These are phyloP conservation scores for Tinamus major DNA, from an alignment of 2,797 vertebrate species.

Conservation along the genomic window DNA sequence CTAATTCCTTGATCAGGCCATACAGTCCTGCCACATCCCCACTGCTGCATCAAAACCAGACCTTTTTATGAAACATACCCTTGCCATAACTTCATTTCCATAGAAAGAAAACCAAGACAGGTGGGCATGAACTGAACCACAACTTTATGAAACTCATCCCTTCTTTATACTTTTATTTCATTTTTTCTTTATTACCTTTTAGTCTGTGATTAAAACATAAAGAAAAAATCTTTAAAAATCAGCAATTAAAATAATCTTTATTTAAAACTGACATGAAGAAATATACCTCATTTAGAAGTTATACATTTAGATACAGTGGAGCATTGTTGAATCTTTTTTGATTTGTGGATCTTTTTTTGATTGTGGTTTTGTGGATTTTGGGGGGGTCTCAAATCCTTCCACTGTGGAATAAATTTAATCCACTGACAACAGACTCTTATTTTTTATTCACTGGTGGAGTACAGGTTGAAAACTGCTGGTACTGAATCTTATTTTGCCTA, in stretches of 20 bases:
- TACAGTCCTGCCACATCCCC: not conserved
- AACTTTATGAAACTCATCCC: constrained; percentile 21
- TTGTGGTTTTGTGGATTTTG: not conserved
- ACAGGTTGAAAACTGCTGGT: not conserved
- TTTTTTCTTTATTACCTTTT: not conserved
- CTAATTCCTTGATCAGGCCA: not conserved
- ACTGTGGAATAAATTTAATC: not conserved
- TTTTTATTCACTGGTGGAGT: not conserved
- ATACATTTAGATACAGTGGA: not conserved
- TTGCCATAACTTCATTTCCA: constrained; percentile 18
- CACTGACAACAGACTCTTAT: not conserved
- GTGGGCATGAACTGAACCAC: not conserved
- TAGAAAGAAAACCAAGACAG: not conserved
- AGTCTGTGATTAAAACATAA: not conserved
- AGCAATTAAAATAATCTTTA: not conserved
- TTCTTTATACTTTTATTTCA: not conserved
- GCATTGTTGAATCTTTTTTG: not conserved
- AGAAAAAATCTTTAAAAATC: not conserved
- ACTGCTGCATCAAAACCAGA: not conserved
- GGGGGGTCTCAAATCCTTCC: not conserved
- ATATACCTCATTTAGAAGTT: not conserved
- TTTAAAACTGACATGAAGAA: not conserved
- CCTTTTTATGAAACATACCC: not conserved
- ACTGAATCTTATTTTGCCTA: not conserved
- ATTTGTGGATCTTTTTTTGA: not conserved